These are phyloP conservation scores for Drepana falcataria DNA, from an alignment of 2,888 invertebrate species.

Conservation along the genomic window DNA sequence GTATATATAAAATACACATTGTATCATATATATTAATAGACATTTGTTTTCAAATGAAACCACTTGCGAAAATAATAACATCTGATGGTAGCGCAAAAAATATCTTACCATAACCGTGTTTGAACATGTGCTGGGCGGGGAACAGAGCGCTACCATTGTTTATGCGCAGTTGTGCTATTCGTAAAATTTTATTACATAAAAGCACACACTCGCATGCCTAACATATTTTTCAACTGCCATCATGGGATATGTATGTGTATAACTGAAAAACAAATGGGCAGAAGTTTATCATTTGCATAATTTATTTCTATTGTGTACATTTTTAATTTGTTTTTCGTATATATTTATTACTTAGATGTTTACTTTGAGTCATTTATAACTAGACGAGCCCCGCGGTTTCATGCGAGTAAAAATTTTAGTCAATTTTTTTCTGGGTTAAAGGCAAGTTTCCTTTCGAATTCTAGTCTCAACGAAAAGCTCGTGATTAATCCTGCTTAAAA, in stretches of 20 bases:
- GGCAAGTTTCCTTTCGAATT: no score
- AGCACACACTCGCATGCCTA: conserved; percentile 3
- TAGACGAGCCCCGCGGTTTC: no score
- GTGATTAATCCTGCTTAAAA: no score
- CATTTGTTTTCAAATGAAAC: conserved; percentile 26
- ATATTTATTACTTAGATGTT: background rate
- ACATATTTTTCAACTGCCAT: conserved; percentile 14
- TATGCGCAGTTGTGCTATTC: conserved; percentile 24
- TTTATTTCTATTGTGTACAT: background rate
- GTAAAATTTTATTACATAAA: conserved; percentile 23
- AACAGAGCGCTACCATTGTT: conserved; percentile 17
- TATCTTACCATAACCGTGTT: conserved; percentile 26
- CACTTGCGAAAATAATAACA: conserved; percentile 41
- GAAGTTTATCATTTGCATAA: background rate
- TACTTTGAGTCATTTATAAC: no score
- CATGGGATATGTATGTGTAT: conserved; percentile 1
- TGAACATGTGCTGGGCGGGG: conserved; percentile 35
- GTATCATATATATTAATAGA: conserved; percentile 57
- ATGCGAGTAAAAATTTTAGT: no score
- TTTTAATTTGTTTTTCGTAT: background rate
- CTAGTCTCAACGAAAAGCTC: no score
- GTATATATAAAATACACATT: conserved; percentile 25
- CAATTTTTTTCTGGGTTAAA: no score
- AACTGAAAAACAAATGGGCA: background rate
- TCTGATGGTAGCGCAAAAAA: conserved; percentile 7